Conservation (phyloP, 2,888 invertebrate genomes). For the Neoitamus cyanurus region DNA sequence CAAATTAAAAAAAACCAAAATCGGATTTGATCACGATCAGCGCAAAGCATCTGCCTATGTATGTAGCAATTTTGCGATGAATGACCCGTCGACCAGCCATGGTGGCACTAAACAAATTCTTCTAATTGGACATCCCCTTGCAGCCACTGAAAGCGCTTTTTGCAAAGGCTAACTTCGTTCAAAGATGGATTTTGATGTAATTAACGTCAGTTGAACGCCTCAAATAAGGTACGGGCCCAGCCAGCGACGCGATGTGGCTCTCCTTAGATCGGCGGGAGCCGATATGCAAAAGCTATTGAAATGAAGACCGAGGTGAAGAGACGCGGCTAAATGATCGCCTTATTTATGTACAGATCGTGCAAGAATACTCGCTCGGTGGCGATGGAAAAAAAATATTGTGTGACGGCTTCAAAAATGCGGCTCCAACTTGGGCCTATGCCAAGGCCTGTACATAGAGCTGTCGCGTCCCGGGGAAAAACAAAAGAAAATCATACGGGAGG, state of each 20-base stretch:
- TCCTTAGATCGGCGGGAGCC: background rate
- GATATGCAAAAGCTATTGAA: conserved; percentile 34
- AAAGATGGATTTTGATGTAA: background rate
- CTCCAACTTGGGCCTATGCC: conserved; percentile 15
- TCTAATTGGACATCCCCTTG: background rate
- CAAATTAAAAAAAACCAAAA: too few species aligned
- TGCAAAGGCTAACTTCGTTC: background rate
- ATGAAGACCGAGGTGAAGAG: background rate
- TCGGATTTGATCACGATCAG: background rate
- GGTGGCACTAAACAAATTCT: background rate
- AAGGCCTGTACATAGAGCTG: background rate
- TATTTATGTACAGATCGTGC: background rate
- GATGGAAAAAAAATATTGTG: conserved; percentile 40
- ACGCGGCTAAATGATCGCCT: conserved; percentile 24
- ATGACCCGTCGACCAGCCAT: background rate
- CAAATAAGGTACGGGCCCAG: background rate
- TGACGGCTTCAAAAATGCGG: conserved; percentile 50
- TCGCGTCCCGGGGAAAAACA: conserved; percentile 10
- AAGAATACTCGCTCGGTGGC: background rate
- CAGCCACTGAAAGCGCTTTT: background rate
- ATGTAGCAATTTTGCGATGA: background rate
- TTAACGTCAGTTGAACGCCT: background rate
- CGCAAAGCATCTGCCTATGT: too few species aligned
- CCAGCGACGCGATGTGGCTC: background rate
- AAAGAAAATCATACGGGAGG: conserved; percentile 23